Base-by-base conservation (phyloP, 1,140 invertebrate species). In the Neotoxoptera formosana region DNA sequence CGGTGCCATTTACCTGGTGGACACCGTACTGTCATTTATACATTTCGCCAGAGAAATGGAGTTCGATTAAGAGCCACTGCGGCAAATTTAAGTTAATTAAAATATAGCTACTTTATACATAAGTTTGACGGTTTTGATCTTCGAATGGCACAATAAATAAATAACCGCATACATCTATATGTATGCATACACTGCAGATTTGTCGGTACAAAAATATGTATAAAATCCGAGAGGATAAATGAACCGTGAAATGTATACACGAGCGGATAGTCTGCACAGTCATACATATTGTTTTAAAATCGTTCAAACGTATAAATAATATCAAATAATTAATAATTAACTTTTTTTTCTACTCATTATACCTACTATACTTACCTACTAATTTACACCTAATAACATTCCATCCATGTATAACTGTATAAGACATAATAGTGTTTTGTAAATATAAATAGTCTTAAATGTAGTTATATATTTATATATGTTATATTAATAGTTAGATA, bases 1-100 rank as follows among this genome's bases (percentile, higher is more conserved):
- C 94, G 97, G 97, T 34, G 97, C 97, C 2, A 95, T 97, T 0
- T 98, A 98, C 95, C 95, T 98, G 14, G 94, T 97, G 7, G 97
- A 98, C 94, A 97, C 97, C 1, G 97, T 97, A 14, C 95, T 98
- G 60, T 96, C 97, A 83, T 96, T 97, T 93, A 96, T 97, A 93
- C 97, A 97, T 94, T 97, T 96, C 94, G 96, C 96, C 30, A 97
- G 97, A 95, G 96, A 96, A 67, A 91, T 94, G 88, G 96, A 96
- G 94, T 95, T 95, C 76, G 94, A 94, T 21, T 90, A 41, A 93
- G 7, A 21, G 23, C 23, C 41, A 41, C 34, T 36, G 21, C 23
- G 83, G 23, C 21, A 21, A 83, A 83, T 83, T 86, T 86, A 86
- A 48, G 45, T 36, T 48, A 87, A 34, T 88, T 53, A 20, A 51